These are phyloP conservation scores for Falco novaeseelandiae DNA, from an alignment of 2,797 vertebrate species.

Conservation along the genomic window DNA sequence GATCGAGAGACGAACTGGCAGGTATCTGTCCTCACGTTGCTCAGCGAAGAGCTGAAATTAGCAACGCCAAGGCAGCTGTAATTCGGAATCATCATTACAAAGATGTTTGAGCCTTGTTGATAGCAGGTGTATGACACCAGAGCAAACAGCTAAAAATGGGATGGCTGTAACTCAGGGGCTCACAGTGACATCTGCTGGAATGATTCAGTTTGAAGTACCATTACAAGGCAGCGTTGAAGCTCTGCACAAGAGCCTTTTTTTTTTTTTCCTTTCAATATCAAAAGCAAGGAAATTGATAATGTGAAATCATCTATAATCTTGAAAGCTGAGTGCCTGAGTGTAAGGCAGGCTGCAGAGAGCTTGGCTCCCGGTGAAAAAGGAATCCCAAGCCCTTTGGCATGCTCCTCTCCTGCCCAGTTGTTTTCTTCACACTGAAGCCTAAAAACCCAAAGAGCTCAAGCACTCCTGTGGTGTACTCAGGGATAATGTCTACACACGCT, in stretches of 20 bases:
- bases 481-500: background rate
- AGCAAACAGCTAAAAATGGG: background rate
- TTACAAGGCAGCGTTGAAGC: fast-evolving
- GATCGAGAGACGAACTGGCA: conserved; percentile 23
- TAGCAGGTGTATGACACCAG: background rate
- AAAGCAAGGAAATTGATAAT: background rate
- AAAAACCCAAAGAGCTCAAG: background rate
- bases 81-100: conserved; percentile 15
- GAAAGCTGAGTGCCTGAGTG: background rate
- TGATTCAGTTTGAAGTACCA: background rate
- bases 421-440: background rate
- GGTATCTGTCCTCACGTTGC: conserved; percentile 34
- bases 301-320: background rate
- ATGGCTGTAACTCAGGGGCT: conserved; percentile 12
- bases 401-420: background rate
- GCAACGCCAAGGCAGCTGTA: conserved; percentile 35
- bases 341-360: background rate
- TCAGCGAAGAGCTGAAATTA: conserved; percentile 41
- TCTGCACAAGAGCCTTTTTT: background rate
- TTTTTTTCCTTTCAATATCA: background rate
- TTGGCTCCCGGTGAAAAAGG: background rate
- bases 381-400: background rate
- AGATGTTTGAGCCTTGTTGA: conserved; percentile 20
- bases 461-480: background rate
- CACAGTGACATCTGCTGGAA: conserved; percentile 79